Evolutionary conservation across 2,888 invertebrate genomes (phyloP), one percentile per base, ranked within the genome.

Genomic region (Cyrtodaria siliqua): DNA sequence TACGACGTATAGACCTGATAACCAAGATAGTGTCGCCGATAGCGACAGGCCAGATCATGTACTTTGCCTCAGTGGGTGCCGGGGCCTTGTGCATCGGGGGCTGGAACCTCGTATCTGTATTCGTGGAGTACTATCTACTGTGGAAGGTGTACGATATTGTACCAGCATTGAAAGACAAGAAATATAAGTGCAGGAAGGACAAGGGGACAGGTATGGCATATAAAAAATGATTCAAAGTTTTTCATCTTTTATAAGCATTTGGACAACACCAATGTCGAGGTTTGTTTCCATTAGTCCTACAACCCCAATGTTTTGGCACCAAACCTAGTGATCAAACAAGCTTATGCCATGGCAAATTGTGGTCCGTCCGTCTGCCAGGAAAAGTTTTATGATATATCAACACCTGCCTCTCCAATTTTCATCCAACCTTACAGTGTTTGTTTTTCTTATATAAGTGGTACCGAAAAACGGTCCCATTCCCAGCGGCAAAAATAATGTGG

Each of bases 81-180:
- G 90, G 91, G 8, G 92, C 93, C 9, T 68, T 93, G 1, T 87
- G 92, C 66, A 91, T 93, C 50, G 92, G 91, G 2, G 88, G 74
- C 12, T 93, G 93, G 94, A 94, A 94, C 83, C 57, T 94, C 4
- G 74, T 92, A 18, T 94, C 94, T 1, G 92, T 94, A 47, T 82
- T 92, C 53, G 79, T 93, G 12, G 94, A 94, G 86, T 94, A 93
- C 81, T 88, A 84, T 29, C 87, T 94, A 3, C 89, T 94, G 16
- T 86, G 88, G 76, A 90, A 89, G 59, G 93, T 94, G 24, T 94
- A 94, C 87, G 82, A 88, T 12, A 73, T 87, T n/a, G 91, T 93
- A 23, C 93, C 94, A 2, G 87, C 89, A 20, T 86, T 94, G 8
- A 91, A 88, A 50, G 77, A 70, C 8, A 92, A 91, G 73, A 87